phyloP scores from a whole-genome alignment of 2,888 invertebrate species.

The Empis livida region DNA sequence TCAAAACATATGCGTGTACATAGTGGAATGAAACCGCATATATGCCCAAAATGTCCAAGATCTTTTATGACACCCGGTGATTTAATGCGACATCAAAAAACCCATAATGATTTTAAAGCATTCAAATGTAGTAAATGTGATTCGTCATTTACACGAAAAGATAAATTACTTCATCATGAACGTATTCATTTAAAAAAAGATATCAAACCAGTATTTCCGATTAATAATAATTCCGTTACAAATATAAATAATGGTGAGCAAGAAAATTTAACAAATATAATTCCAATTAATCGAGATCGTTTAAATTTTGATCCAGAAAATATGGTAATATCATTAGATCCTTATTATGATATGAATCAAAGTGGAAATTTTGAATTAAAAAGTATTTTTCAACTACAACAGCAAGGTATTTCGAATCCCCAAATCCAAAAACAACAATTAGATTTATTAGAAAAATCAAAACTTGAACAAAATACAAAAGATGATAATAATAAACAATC shows the following conservation, averaged over 20 bases:
- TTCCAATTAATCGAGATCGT: neutral
- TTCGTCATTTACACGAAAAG: slow-evolving; percentile 51
- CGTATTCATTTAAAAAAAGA: slow-evolving; percentile 39
- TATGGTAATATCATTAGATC: slow-evolving; percentile 19
- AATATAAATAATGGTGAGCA: neutral
- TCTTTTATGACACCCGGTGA: slow-evolving; percentile 59
- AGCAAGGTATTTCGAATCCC: neutral
- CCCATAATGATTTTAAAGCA: slow-evolving; percentile 53
- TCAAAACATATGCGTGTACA: slow-evolving; percentile 63
- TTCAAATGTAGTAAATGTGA: slow-evolving; percentile 53
- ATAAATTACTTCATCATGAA: slow-evolving; percentile 55
- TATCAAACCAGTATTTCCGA: slow-evolving; percentile 7
- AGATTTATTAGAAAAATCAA: slow-evolving; percentile 4
- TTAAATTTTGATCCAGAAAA: slow-evolving; percentile 11
- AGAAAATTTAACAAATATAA: neutral
- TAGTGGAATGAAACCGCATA: slow-evolving; percentile 56
- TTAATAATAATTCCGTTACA: neutral
- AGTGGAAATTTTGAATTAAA: neutral
- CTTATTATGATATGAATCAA: slow-evolving; percentile 15
- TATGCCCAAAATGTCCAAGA: slow-evolving; percentile 57
- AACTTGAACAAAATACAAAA: slow-evolving; percentile 7
- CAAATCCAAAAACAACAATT: slow-evolving; percentile 5
- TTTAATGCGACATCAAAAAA: slow-evolving; percentile 49
- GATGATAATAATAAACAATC: slow-evolving; percentile 3
- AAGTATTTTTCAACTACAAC: neutral